These are phyloP conservation scores for Drosophila guanche DNA, from an alignment of 1,140 invertebrate genomes.

Conservation along the genomic window DNA sequence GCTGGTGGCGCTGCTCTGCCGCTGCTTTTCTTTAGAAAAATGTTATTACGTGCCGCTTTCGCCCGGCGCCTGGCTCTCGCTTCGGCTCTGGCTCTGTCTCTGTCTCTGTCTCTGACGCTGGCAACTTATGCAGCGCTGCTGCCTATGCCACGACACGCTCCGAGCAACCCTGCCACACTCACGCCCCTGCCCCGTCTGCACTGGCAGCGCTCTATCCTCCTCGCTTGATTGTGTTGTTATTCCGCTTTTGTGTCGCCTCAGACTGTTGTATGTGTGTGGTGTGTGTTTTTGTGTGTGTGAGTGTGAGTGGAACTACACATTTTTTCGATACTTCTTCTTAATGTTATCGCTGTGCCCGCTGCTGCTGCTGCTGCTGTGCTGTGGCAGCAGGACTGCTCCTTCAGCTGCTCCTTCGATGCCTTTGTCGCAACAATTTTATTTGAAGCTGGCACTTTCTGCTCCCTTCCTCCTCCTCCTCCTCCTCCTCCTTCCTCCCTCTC, in stretches of 20 bases:
- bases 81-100: too few species aligned
- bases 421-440: slow-evolving; percentile 83
- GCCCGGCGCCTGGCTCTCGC: slow-evolving; percentile 22
- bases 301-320: slow-evolving; percentile 71
- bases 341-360: slow-evolving; percentile 75
- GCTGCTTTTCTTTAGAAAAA: slow-evolving; percentile 75
- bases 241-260: slow-evolving; percentile 72
- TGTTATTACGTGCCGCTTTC: slow-evolving; percentile 81
- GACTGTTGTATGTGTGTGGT: slow-evolving; percentile 18
- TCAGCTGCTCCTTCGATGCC: slow-evolving; percentile 59
- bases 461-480: slow-evolving; percentile 14
- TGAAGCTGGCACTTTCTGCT: slow-evolving; percentile 77
- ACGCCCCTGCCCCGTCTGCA: slow-evolving; percentile 1
- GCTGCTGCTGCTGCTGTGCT: slow-evolving; percentile 9
- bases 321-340: slow-evolving; percentile 82
- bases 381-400: slow-evolving; percentile 52
- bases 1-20: slow-evolving; percentile 30
- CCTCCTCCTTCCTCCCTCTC: slow-evolving; percentile 5
- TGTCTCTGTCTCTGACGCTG: slow-evolving; percentile 14
- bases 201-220: slow-evolving; percentile 41
- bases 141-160: slow-evolving; percentile 75
- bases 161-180: not conserved
- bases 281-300: slow-evolving; percentile 26
- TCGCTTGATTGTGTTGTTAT: slow-evolving; percentile 82
- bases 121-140: slow-evolving; percentile 71